Percentiles rank a stretch among this genome's conserved stretches.
phyloP scores from a whole-genome alignment of 2,113 vertebrate genomes.

The Corydoras maculifer region DNA sequence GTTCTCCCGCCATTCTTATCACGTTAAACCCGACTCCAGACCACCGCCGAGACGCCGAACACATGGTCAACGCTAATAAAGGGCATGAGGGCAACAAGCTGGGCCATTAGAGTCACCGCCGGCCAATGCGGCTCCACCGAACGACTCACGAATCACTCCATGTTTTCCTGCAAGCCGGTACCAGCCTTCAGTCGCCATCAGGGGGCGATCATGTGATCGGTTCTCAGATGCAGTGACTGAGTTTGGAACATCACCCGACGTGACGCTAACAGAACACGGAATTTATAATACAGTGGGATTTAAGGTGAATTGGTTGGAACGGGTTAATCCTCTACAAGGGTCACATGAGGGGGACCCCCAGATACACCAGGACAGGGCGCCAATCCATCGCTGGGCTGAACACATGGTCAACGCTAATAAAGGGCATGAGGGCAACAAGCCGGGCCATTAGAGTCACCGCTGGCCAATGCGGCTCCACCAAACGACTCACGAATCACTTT shows the following conservation, averaged over 20 bases:
- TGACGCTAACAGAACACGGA: no score
- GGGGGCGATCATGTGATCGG: no score
- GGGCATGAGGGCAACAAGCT: conserved; percentile 38
- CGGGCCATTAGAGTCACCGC: conserved; percentile 62
- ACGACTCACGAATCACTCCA: no score
- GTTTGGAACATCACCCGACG: no score
- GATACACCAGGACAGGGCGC: neutral
- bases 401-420: conserved; percentile 23
- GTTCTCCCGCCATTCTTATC: conserved; percentile 6
- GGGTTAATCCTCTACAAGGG: no score
- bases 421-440: conserved; percentile 37
- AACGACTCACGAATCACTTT: no score
- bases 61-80: conserved; percentile 24
- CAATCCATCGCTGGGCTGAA: neutral
- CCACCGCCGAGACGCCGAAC: neutral
- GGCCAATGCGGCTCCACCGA: conserved; percentile 46
- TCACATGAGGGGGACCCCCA: no score
- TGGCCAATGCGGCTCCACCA: conserved; percentile 49
- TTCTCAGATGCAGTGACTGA: no score
- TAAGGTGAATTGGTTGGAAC: no score
- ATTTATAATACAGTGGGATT: no score
- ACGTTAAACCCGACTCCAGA: conserved; percentile 7
- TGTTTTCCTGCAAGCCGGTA: no score
- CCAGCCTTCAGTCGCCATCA: no score
- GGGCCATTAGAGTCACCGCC: conserved; percentile 63